Evolutionary conservation across 2,797 vertebrate species (phyloP), one percentile per base, ranked within the genome.

Genomic region (Chloroceryle inda): DNA sequence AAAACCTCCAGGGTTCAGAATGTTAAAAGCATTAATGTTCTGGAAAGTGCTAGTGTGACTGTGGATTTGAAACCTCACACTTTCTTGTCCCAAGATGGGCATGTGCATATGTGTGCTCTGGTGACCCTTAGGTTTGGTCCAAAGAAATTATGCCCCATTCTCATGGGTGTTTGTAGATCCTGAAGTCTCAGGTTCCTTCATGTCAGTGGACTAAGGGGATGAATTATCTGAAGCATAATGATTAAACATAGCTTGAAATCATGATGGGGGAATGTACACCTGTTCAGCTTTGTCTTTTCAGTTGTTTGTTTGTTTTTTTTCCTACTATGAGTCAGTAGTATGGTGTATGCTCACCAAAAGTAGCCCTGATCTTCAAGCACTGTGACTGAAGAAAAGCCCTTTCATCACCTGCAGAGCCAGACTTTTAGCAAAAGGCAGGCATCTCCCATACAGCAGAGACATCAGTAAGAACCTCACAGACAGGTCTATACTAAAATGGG

Each of bases 381-480:
- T 26, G 26, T 56, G 47, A 6, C 47, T 83, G 59, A 82, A 89
- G 71, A 85, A 90, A 82, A 83, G 19, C 10, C n/a, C 26, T 55
- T 77, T 74, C 58, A 63, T 63, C 59, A 35, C 31, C 52, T 42
- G 33, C 44, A 64, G 44, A 77, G 20, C 10, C 62, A 58, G 63
- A 42, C n/a, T 44, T 86, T 23, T 44, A 76, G 38, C 33, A n/a
- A 66, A 86, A 75, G 13, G 22, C 56, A 61, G 37, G 26, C 2
- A 4, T 55, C 20, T 6, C 23, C 10, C n/a, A 29, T 35, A 49
- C 0, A 0, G 5, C 47, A 66, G 84, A 87, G 49, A 19, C 5
- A 1, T 50, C 84, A 62, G 26, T 0, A 0, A 91, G 23, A 67
- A 4, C 53, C 62, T 75, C 64, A 58, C 38, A 85, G 38, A 12